phyloP scores from a whole-genome alignment of 2,113 vertebrate species.

The Odontesthes bonariensis region DNA sequence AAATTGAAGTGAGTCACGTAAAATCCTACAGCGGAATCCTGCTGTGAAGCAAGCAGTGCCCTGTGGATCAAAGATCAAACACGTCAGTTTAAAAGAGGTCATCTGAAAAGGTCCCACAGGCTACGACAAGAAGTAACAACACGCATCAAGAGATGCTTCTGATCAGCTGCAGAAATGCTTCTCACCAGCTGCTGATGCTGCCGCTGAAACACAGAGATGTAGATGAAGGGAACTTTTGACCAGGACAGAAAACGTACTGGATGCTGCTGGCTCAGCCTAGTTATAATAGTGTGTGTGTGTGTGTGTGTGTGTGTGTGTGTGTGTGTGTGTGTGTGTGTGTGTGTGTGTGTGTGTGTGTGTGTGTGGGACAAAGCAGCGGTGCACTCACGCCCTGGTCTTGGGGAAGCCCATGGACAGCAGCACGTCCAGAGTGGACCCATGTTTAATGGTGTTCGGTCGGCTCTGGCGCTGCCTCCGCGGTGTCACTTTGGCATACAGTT shows the following conservation, averaged over 20 bases:
- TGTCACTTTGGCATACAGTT: slow-evolving; percentile 94
- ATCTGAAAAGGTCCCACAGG: neutral
- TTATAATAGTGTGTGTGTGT: neutral
- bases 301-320: slow-evolving; percentile 6
- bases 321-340: slow-evolving; percentile 17
- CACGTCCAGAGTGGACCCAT: slow-evolving; percentile 92
- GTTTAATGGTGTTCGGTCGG: slow-evolving; percentile 90
- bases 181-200: slow-evolving; percentile 25
- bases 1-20: neutral
- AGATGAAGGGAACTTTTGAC: slow-evolving; percentile 24
- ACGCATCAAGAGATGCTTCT: slow-evolving; percentile 8
- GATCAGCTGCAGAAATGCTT: slow-evolving; percentile 13
- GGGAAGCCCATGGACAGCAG: slow-evolving; percentile 97
- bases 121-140: neutral
- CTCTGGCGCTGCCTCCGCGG: slow-evolving; percentile 91
- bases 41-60: neutral
- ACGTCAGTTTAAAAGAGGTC: neutral
- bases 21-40: neutral
- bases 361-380: slow-evolving; percentile 31
- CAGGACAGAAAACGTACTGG: neutral
- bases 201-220: neutral
- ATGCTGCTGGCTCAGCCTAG: slow-evolving; percentile 17
- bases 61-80: neutral
- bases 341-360: slow-evolving; percentile 5
- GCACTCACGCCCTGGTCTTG: slow-evolving; percentile 94